Conservation (phyloP, 1,140 invertebrate species). For the Sinonovacula constricta region DNA sequence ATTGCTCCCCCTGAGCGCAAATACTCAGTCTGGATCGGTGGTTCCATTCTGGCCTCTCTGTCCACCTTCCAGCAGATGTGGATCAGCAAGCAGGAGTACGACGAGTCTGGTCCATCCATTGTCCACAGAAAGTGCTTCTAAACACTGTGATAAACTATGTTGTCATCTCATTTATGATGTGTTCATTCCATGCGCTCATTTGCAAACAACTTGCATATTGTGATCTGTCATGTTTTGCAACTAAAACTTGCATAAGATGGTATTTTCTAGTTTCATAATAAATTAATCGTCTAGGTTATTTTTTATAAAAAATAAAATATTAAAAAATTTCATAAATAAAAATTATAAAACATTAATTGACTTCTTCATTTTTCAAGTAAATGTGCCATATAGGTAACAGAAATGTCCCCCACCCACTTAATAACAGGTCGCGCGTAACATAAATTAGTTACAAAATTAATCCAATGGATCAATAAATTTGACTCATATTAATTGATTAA, state of each 20-base stretch:
- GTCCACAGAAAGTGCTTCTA: conserved; percentile 99
- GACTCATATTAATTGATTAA: no score
- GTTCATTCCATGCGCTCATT: background rate
- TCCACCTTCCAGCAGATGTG: conserved; percentile 85
- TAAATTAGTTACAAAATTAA: no score
- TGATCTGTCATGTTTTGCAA: background rate
- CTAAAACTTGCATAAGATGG: background rate
- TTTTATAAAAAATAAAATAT: conserved; percentile 20
- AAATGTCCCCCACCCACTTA: no score
- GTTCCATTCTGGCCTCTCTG: conserved; percentile 83
- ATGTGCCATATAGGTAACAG: no score
- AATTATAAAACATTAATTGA: conserved; percentile 25
- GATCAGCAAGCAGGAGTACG: conserved; percentile 87
- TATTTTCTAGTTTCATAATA: background rate
- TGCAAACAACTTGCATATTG: background rate
- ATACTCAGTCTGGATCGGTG: conserved; percentile 80
- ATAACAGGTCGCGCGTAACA: no score
- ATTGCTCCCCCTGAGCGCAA: conserved; percentile 81
- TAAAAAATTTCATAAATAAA: conserved; percentile 20
- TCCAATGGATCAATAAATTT: no score
- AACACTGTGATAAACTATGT: conserved; percentile 68
- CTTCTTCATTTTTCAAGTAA: conserved; percentile 32
- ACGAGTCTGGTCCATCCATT: conserved; percentile 95
- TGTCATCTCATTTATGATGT: background rate
- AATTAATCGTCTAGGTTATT: conserved; percentile 39